Evolutionary conservation across 2,797 vertebrate genomes (phyloP).

Genomic region (Odontamblyopus rebecca): DNA sequence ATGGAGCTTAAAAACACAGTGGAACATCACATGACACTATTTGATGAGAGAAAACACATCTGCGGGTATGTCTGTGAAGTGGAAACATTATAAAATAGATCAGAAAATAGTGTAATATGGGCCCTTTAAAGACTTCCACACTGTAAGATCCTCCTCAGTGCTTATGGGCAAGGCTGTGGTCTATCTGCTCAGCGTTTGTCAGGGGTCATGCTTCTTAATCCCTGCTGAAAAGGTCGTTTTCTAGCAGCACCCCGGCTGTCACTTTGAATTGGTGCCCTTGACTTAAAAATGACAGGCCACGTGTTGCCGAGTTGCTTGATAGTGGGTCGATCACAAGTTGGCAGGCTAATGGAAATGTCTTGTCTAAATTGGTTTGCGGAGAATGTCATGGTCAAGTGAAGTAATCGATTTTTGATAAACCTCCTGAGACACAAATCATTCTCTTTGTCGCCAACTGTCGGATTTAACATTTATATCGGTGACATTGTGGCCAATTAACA

Average conservation of each 20-base stretch:
- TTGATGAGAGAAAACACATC: too few species aligned
- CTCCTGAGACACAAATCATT: not conserved
- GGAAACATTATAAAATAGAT: too few species aligned
- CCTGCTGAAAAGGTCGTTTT: slow-evolving; percentile 3
- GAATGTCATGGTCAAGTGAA: slow-evolving; percentile 1
- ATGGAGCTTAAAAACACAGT: too few species aligned
- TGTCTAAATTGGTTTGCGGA: slow-evolving; percentile 18
- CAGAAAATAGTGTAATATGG: too few species aligned
- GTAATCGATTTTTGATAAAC: slow-evolving; percentile 17
- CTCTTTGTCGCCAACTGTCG: slow-evolving; percentile 7
- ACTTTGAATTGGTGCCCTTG: not conserved
- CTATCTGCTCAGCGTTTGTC: not conserved
- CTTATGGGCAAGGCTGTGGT: not conserved
- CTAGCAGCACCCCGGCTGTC: not conserved
- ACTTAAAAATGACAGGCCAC: not conserved
- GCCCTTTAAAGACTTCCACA: too few species aligned
- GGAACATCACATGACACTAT: too few species aligned
- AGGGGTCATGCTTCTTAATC: not conserved
- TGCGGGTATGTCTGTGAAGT: too few species aligned
- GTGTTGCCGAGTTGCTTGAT: not conserved
- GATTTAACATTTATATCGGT: slow-evolving; percentile 8
- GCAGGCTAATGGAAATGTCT: slow-evolving; percentile 4
- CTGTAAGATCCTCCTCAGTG: not conserved
- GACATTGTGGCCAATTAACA: slow-evolving; percentile 4
- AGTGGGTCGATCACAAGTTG: not conserved